Base-by-base conservation (phyloP, 2,888 invertebrate species). In the Epirrhoe alternata region DNA sequence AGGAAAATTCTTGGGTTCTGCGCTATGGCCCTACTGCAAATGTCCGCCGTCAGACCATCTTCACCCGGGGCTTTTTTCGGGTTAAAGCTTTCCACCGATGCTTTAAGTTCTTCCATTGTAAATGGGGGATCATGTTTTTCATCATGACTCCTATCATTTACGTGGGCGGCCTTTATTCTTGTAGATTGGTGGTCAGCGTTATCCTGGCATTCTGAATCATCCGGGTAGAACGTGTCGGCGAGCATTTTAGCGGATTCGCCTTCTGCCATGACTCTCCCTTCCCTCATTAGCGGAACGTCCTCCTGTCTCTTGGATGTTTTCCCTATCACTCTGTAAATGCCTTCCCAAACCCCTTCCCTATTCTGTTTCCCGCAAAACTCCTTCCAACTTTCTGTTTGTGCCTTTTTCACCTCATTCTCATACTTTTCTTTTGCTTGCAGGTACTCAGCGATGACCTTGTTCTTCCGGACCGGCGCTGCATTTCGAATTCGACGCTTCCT, bases 341-440 rank as follows among this genome's bases (percentile, higher is more conserved):
- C n/a, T n/a, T n/a, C n/a, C n/a, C n/a, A n/a, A n/a, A n/a, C n/a
- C n/a, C n/a, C 38, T 38, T 38, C 38, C 38, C 38, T 38, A 38
- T 38, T 8, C 38, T 38, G 38, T 8, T 38, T 38, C 38, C 8
- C 38, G 8, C 38, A 38, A 8, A 38, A 38, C 38, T 38, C 38
- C 38, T 38, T 38, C 38, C 38, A 38, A 38, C 38, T 38, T 8
- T 8, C 2, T 2, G 8, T 17, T 6, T 50, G 49, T 31, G 56
- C 56, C 31, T 5, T 57, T 8, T 57, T 57, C 1, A 24, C 56
- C 30, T 45, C 31, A 1, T 1, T 16, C 8, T 14, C 38, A 38
- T 14, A 57, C 31, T 7, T 57, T 8, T 57, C 31, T 33, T 16
- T 57, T 57, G 47, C 56, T 57, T 57, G 31, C 56, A 57, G 56